Evolutionary conservation across 2,888 invertebrate species (phyloP).

Genomic region (Endotricha flammealis): DNA sequence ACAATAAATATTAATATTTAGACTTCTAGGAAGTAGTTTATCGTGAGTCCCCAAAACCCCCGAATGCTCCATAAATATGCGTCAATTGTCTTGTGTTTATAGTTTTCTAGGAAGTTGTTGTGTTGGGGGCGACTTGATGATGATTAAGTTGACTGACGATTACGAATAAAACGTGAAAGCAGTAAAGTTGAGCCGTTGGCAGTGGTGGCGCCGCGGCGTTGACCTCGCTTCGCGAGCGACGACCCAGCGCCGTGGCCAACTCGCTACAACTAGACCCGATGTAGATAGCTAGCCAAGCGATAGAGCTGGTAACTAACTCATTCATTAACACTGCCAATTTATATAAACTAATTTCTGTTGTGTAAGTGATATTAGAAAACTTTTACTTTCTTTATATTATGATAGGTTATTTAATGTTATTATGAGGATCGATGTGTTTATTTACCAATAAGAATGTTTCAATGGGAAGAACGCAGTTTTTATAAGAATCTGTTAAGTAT

Average conservation of each 20-base stretch:
- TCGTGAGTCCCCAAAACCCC: not conserved
- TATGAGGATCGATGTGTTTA: not conserved
- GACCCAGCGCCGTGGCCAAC: conserved; percentile 45
- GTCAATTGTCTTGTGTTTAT: not conserved
- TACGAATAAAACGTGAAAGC: conserved; percentile 36
- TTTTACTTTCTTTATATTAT: too few relatives aligned
- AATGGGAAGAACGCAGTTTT: too few relatives aligned
- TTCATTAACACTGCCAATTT: too few relatives aligned
- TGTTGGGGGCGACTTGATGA: not conserved
- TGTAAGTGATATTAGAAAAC: too few relatives aligned
- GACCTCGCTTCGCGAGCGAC: conserved; percentile 66
- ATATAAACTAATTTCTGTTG: too few relatives aligned
- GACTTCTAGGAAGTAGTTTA: not conserved
- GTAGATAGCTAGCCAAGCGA: conserved; percentile 10
- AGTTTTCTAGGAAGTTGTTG: not conserved
- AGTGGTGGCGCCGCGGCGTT: conserved; percentile 48
- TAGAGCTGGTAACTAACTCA: conserved; percentile 5
- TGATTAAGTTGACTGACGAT: too few relatives aligned
- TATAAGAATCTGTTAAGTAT: too few relatives aligned
- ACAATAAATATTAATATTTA: conserved; percentile 16
- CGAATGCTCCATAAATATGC: not conserved
- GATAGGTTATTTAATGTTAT: not conserved
- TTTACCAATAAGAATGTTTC: too few relatives aligned
- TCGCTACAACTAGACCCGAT: conserved; percentile 28
- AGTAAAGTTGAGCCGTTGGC: conserved; percentile 22